Conservation (phyloP, 2,888 invertebrate species). For the Archaeoteleia sp. region DNA sequence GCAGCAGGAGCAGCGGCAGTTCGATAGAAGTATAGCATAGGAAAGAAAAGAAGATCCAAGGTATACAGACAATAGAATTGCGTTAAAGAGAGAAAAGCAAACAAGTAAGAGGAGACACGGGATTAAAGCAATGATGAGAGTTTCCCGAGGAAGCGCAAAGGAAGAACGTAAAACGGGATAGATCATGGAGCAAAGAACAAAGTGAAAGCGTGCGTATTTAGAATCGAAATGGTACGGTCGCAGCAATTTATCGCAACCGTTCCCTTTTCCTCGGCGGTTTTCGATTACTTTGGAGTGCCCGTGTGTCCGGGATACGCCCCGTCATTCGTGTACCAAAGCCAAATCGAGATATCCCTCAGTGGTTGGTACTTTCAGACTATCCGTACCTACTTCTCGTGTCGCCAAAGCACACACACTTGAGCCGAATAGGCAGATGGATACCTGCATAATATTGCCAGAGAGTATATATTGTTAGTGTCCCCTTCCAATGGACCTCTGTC, state of each 20-base stretch:
- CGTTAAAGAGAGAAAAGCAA: conserved; percentile 25
- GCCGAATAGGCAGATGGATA: background rate
- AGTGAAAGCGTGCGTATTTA: conserved; percentile 60
- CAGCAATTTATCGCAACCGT: conserved; percentile 64
- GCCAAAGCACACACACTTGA: background rate
- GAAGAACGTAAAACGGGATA: conserved; percentile 32
- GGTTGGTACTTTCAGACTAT: background rate
- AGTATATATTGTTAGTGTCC: conserved; percentile 1
- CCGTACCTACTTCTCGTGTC: background rate
- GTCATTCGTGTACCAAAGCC: conserved; percentile 58
- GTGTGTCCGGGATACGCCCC: conserved; percentile 42
- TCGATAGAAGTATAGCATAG: conserved; percentile 24
- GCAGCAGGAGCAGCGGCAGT: too few relatives aligned
- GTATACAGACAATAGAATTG: conserved; percentile 12
- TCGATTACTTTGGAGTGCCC: conserved; percentile 66
- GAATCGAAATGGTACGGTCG: conserved; percentile 59
- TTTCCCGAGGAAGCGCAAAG: conserved; percentile 15
- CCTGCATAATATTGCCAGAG: background rate
- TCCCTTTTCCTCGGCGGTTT: conserved; percentile 57
- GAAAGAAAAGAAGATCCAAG: conserved; percentile 8
- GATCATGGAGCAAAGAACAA: conserved; percentile 45
- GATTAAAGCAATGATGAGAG: conserved; percentile 26
- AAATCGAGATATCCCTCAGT: conserved; percentile 57
- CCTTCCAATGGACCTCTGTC: conserved; percentile 5
- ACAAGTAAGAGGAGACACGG: conserved; percentile 22